Percentiles rank a stretch among this genome's conserved stretches.
phyloP scores from a whole-genome alignment of 2,797 vertebrate species.

The Darevskia mixta region DNA sequence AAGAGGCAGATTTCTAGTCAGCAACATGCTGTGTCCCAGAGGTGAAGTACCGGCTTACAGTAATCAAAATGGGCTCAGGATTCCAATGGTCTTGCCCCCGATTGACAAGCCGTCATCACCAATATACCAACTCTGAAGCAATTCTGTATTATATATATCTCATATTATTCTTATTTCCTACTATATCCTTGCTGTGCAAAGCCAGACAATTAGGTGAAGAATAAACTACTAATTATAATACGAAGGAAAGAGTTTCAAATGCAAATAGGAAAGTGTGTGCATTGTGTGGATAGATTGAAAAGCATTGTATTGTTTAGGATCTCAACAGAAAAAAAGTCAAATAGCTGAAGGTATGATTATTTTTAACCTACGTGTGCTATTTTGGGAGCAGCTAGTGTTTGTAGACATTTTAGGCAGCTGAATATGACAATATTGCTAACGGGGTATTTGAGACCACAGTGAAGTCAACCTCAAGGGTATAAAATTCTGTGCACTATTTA shows the following conservation, averaged over 20 bases:
- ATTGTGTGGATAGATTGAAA: not conserved
- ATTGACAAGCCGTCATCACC: not conserved
- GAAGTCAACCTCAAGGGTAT: not conserved
- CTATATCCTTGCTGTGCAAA: not conserved
- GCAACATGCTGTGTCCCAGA: not conserved
- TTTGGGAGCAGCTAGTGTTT: not conserved
- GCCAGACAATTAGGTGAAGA: not conserved
- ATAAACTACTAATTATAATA: not conserved
- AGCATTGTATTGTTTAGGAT: not conserved
- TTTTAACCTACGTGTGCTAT: not conserved
- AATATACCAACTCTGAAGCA: not conserved
- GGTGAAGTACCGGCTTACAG: not conserved
- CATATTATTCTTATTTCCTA: not conserved
- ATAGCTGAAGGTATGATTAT: not conserved
- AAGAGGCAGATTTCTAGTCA: not conserved
- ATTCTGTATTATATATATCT: not conserved
- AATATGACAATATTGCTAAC: no score
- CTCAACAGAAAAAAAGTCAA: not conserved
- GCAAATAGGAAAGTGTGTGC: no score
- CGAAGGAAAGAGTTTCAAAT: not conserved
- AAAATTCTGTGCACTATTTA: not conserved
- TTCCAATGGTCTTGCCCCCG: not conserved
- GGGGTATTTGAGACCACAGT: not conserved
- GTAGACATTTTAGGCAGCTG: not conserved
- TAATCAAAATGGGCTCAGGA: not conserved